Percentiles rank a stretch among this genome's conserved stretches.
phyloP scores from a whole-genome alignment of 2,888 invertebrate species.

The Ypsolopha scabrella region DNA sequence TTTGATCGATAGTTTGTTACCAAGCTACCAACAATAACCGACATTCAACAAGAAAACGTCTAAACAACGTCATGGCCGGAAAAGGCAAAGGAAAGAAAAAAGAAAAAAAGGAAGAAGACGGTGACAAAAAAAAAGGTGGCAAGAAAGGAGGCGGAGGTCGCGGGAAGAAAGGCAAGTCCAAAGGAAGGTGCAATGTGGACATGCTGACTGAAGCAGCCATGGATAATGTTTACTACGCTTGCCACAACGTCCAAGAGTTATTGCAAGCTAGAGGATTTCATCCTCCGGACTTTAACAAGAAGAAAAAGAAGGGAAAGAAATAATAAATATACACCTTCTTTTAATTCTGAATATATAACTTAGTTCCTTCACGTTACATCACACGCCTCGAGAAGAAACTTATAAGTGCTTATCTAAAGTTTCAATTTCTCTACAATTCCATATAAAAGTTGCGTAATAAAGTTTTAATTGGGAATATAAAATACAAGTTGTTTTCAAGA shows the following conservation, averaged over 20 bases:
- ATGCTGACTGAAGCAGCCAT: slow-evolving; percentile 91
- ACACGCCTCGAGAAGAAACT: too few species aligned
- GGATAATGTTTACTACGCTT: slow-evolving; percentile 94
- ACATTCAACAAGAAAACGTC: too few species aligned
- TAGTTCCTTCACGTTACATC: too few species aligned
- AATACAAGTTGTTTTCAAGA: too few species aligned
- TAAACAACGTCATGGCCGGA: slow-evolving; percentile 33
- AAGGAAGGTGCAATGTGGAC: slow-evolving; percentile 81
- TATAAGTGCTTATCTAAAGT: too few species aligned
- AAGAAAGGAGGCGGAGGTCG: slow-evolving; percentile 58
- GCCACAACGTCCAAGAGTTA: slow-evolving; percentile 92
- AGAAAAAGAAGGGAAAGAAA: slow-evolving; percentile 84
- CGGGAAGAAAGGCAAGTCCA: slow-evolving; percentile 68
- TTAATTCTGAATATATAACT: too few species aligned
- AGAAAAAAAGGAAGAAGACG: slow-evolving; percentile 37
- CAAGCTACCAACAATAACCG: too few species aligned
- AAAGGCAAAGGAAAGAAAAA: slow-evolving; percentile 50
- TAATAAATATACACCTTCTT: slow-evolving; percentile 12
- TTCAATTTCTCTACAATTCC: too few species aligned
- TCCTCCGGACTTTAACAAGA: slow-evolving; percentile 89
- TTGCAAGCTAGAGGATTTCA: slow-evolving; percentile 88
- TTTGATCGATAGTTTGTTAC: too few species aligned
- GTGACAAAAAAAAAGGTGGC: slow-evolving; percentile 55
- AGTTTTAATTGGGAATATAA: too few species aligned
- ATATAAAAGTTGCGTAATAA: too few species aligned